Evolutionary conservation across 2,888 invertebrate genomes (phyloP).

Genomic region (Neelides folsomi): DNA sequence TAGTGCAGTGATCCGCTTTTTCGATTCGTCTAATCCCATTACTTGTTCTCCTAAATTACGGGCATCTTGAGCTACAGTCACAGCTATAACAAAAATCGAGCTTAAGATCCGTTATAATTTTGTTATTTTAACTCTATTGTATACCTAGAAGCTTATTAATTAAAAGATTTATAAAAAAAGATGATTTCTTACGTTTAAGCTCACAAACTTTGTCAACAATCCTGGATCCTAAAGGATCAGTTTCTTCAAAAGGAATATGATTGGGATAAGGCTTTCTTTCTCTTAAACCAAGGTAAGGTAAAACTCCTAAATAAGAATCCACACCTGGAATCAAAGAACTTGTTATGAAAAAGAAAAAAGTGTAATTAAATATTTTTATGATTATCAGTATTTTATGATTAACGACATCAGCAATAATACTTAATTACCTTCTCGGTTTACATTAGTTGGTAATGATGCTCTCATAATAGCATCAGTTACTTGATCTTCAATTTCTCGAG

Average conservation of each 20-base stretch:
- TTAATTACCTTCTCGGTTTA: conserved; percentile 4
- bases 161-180: too few relatives aligned
- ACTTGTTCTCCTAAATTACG: conserved; percentile 43
- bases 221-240: conserved; percentile 46
- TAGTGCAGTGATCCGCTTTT: conserved; percentile 44
- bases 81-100: not conserved
- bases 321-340: too few relatives aligned
- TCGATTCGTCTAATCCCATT: conserved; percentile 38
- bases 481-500: conserved; percentile 13
- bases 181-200: not conserved
- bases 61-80: not conserved
- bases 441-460: conserved; percentile 7
- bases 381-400: too few relatives aligned
- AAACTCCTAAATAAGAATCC: conserved; percentile 11
- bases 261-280: conserved; percentile 40
- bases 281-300: conserved; percentile 38
- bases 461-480: conserved; percentile 14
- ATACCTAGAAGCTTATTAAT: too few relatives aligned
- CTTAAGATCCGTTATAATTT: not conserved
- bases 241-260: conserved; percentile 41
- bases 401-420: too few relatives aligned
- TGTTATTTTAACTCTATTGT: too few relatives aligned
- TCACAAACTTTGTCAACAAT: conserved; percentile 38
- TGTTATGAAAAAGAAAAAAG: too few relatives aligned
- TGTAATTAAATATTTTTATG: too few relatives aligned